Evolutionary conservation across 2,888 invertebrate genomes (phyloP).

Genomic region (Vesta saturnalis): DNA sequence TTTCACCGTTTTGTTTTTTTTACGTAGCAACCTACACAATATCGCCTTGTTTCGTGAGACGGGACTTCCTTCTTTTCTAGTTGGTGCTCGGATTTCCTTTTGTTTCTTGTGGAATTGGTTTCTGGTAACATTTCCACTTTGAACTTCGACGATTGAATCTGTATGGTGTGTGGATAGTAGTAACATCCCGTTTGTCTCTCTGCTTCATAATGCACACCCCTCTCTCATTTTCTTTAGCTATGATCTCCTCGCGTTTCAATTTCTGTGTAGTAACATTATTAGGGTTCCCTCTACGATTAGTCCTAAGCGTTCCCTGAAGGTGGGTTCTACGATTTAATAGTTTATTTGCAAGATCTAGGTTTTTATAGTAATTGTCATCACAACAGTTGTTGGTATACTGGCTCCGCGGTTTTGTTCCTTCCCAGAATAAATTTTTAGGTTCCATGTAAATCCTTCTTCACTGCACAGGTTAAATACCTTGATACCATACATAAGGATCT

Average conservation of each 20-base stretch:
- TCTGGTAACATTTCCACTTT: not conserved
- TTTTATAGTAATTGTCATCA: not conserved
- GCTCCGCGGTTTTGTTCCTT: not conserved
- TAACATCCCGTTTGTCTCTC: not conserved
- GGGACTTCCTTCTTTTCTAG: not conserved
- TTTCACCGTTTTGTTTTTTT: not conserved
- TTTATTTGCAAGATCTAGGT: not conserved
- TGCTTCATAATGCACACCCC: not conserved
- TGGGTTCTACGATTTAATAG: not conserved
- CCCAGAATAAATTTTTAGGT: not conserved
- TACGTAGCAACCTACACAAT: not conserved
- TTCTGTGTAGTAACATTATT: not conserved
- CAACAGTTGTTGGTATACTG: not conserved
- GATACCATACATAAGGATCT: no score
- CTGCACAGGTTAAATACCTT: not conserved
- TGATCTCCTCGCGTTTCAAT: not conserved
- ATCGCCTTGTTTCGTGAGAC: not conserved
- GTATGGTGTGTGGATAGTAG: not conserved
- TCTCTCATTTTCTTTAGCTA: not conserved
- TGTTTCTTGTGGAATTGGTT: no score
- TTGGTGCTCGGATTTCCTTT: slow-evolving; percentile 1
- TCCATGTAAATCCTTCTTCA: not conserved
- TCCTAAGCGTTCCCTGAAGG: not conserved
- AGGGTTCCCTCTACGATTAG: not conserved
- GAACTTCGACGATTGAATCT: not conserved